These are phyloP conservation scores for Acleris holmiana DNA, from an alignment of 2,888 invertebrate species.

Conservation along the genomic window DNA sequence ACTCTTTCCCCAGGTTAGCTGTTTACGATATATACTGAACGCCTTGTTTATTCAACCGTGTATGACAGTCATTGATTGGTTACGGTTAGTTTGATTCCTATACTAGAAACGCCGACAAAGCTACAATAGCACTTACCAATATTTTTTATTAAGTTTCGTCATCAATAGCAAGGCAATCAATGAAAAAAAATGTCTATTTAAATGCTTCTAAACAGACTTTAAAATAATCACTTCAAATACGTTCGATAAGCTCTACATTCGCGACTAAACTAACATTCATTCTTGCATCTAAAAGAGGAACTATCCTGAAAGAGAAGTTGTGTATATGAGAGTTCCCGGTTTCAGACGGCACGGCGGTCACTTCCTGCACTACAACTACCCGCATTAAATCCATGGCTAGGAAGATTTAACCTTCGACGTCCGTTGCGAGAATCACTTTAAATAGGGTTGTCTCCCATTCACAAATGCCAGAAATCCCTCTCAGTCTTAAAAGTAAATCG, in stretches of 20 bases:
- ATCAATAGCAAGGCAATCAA: no score
- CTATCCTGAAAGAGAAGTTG: conserved; percentile 20
- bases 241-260: conserved; percentile 3
- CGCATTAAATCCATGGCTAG: conserved; percentile 48
- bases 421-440: conserved; percentile 32
- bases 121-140: no score
- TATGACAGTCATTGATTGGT: no score
- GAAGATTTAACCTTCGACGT: conserved; percentile 43
- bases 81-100: no score
- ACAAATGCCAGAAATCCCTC: not conserved
- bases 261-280: not conserved
- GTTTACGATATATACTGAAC: no score
- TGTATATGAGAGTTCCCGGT: conserved; percentile 39
- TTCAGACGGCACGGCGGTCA: conserved; percentile 26
- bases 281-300: conserved; percentile 25
- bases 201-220: no score
- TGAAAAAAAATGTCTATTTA: no score
- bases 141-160: no score
- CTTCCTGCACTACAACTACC: conserved; percentile 38
- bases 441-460: conserved; percentile 37
- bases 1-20: no score
- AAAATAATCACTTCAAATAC: not conserved
- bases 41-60: no score
- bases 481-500: not conserved
- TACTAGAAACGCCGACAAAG: no score